These are phyloP conservation scores for Gymnoscelis rufifasciata DNA, from an alignment of 2,888 invertebrate species.

Conservation along the genomic window DNA sequence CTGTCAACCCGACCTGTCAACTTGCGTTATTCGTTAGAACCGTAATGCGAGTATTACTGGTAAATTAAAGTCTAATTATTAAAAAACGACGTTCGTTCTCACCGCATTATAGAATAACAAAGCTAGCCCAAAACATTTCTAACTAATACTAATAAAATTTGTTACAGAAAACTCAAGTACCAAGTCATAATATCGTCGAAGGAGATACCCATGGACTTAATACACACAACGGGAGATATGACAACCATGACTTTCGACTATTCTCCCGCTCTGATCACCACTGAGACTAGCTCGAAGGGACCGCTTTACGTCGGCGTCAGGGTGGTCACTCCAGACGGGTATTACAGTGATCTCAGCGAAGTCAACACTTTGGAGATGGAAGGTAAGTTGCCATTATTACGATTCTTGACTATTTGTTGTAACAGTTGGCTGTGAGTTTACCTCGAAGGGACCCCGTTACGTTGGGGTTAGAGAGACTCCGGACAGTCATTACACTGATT, in stretches of 20 bases:
- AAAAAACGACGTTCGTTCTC: no score
- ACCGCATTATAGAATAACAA: no score
- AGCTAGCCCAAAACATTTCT: no score
- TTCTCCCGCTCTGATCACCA: constrained; percentile 78
- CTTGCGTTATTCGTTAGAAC: no score
- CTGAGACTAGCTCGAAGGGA: constrained; percentile 52
- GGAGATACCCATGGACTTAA: constrained; percentile 68
- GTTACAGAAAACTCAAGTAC: constrained; percentile 65
- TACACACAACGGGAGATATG: constrained; percentile 56
- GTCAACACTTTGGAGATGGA: constrained; percentile 61
- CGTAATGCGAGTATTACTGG: no score
- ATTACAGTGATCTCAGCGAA: constrained; percentile 81
- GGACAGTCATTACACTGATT: no score
- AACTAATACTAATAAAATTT: no score
- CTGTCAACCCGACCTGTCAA: no score
- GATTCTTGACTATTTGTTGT: not conserved
- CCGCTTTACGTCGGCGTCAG: constrained; percentile 83
- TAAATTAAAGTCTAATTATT: no score
- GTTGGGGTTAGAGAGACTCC: no score
- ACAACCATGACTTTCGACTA: constrained; percentile 56
- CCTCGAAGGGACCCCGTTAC: no score
- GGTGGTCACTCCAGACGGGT: constrained; percentile 79
- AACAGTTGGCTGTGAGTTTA: no score
- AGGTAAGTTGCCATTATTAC: constrained; percentile 46
- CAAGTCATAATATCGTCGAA: constrained; percentile 81